phyloP scores from a whole-genome alignment of 2,113 vertebrate genomes.

The Menidia beryllina region DNA sequence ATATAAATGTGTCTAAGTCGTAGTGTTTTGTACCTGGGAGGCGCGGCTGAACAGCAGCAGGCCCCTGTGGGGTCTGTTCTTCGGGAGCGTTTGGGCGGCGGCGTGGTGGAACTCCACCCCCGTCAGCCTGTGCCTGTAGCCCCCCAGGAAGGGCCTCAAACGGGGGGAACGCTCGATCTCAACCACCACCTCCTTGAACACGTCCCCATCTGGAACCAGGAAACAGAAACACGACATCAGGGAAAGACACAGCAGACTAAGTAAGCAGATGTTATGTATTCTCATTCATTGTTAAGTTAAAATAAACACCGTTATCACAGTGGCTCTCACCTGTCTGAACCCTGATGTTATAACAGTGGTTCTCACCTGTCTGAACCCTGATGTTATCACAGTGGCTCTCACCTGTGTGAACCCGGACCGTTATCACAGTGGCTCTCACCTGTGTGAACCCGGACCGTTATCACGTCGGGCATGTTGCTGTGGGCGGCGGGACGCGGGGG shows the following conservation, averaged over 20 bases:
- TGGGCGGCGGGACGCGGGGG: conserved; percentile 64
- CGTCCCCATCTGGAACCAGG: conserved; percentile 64
- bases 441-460: conserved; percentile 86
- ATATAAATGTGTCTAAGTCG: not conserved
- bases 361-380: too few species aligned
- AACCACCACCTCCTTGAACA: conserved; percentile 82
- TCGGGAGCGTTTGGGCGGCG: conserved; percentile 87
- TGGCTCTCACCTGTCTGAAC: too few species aligned
- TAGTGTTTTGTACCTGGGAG: conserved; percentile 84
- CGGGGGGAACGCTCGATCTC: conserved; percentile 85
- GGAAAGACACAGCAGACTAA: not conserved
- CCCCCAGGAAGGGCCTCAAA: conserved; percentile 90
- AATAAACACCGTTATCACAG: too few species aligned
- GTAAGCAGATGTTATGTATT: too few species aligned
- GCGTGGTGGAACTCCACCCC: conserved; percentile 90
- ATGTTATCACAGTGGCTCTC: too few species aligned
- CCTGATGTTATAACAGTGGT: too few species aligned
- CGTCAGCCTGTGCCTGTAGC: conserved; percentile 88
- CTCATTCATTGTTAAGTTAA: too few species aligned
- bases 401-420: too few species aligned
- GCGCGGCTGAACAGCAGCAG: conserved; percentile 81
- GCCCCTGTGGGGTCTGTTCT: conserved; percentile 71
- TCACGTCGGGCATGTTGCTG: conserved; percentile 82
- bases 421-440: too few species aligned
- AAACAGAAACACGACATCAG: not conserved